Evolutionary conservation across 2,888 invertebrate species (phyloP).

Genomic region (Venusia cambrica): DNA sequence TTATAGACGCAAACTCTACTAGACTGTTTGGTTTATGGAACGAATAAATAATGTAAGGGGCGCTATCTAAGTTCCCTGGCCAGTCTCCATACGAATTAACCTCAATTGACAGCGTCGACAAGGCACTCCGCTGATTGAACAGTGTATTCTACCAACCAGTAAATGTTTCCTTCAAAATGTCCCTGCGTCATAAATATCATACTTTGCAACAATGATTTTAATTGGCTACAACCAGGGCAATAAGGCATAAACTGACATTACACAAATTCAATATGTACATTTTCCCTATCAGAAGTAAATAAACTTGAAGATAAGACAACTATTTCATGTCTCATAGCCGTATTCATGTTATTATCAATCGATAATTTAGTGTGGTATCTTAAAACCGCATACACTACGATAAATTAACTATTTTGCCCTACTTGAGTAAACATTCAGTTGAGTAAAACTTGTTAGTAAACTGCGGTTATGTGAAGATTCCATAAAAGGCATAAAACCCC

Average conservation of each 20-base stretch:
- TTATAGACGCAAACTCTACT: conserved; percentile 46
- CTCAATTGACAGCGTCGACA: conserved; percentile 76
- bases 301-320: conserved; percentile 16
- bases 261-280: conserved; percentile 8
- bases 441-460: conserved; percentile 11
- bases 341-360: conserved; percentile 32
- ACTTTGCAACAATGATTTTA: conserved; percentile 17
- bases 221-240: too few species aligned
- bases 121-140: conserved; percentile 79
- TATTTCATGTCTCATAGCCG: conserved; percentile 30
- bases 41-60: conserved; percentile 73
- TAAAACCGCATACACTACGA: conserved; percentile 7
- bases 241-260: conserved; percentile 21
- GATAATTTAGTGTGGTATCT: conserved; percentile 26
- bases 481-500: conserved; percentile 29
- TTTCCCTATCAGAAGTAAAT: conserved; percentile 10
- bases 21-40: conserved; percentile 70
- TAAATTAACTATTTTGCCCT: conserved; percentile 7
- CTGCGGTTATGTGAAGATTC: conserved; percentile 22
- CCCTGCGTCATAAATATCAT: conserved; percentile 52
- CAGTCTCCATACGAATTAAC: conserved; percentile 77
- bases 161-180: conserved; percentile 49
- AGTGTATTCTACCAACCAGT: conserved; percentile 52
- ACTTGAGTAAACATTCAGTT: conserved; percentile 12
- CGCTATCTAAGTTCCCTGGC: conserved; percentile 69